Conservation (phyloP, 2,113 vertebrate genomes). For the Mormyrus iriodes region DNA sequence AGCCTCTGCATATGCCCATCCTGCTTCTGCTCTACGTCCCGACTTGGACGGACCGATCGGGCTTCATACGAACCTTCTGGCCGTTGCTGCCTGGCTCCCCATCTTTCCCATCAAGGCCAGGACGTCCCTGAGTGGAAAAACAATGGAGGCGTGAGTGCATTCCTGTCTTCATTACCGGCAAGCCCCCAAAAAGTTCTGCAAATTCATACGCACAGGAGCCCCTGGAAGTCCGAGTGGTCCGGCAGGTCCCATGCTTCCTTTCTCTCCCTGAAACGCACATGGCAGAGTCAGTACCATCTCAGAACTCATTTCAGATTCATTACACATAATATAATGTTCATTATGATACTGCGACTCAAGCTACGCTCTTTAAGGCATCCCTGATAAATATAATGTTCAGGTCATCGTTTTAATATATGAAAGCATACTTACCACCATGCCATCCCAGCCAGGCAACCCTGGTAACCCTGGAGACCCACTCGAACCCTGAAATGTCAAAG, state of each 20-base stretch:
- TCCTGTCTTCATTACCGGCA: not conserved
- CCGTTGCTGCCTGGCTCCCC: conserved; percentile 75
- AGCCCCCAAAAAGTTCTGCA: not conserved
- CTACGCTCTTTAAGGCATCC: not conserved
- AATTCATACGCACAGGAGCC: conserved; percentile 65
- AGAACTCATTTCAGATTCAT: not conserved
- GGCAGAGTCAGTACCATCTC: not conserved
- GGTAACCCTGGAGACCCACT: conserved; percentile 68
- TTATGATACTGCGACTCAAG: not conserved
- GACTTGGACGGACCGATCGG: conserved; percentile 7
- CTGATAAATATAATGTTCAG: not conserved
- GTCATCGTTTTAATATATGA: not conserved
- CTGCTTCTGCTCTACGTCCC: conserved; percentile 14
- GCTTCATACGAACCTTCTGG: conserved; percentile 70
- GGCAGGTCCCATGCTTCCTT: conserved; percentile 71
- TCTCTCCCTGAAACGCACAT: conserved; percentile 69
- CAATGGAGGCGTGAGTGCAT: conserved; percentile 14
- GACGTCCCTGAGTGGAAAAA: conserved; percentile 67
- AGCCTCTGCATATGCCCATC: not conserved
- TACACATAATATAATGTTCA: not conserved
- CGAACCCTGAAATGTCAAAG: conserved; percentile 64
- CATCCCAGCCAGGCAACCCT: conserved; percentile 75
- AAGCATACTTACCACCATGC: conserved; percentile 66
- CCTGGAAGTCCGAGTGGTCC: conserved; percentile 78
- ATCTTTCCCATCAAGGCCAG: conserved; percentile 78